phyloP scores from a whole-genome alignment of 2,113 vertebrate species.

The Nanorana parkeri region DNA sequence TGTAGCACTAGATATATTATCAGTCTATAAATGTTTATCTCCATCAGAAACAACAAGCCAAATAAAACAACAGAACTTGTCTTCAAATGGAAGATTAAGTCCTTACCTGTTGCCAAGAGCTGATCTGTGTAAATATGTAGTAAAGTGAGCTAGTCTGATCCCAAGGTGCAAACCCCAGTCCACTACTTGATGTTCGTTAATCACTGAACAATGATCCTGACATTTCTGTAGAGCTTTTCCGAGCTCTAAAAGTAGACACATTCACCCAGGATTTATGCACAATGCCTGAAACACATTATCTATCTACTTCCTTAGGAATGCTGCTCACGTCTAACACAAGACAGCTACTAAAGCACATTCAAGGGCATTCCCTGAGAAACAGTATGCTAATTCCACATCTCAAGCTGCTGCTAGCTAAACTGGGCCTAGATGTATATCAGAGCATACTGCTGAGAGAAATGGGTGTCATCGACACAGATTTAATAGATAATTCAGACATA shows the following conservation, averaged over 20 bases:
- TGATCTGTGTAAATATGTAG: slow-evolving; percentile 61
- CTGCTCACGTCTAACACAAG: slow-evolving; percentile 69
- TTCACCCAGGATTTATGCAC: slow-evolving; percentile 58
- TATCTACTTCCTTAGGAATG: slow-evolving; percentile 60
- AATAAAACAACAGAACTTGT: not conserved
- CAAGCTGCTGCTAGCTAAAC: slow-evolving; percentile 65
- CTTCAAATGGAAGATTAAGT: slow-evolving; percentile 49
- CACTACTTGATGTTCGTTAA: slow-evolving; percentile 56
- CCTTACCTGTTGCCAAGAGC: slow-evolving; percentile 68
- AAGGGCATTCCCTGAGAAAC: slow-evolving; percentile 82
- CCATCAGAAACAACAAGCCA: not conserved
- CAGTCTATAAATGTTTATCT: not conserved
- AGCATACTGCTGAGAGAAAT: slow-evolving; percentile 48
- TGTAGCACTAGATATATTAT: not conserved
- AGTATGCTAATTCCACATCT: slow-evolving; percentile 73
- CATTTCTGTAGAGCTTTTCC: slow-evolving; percentile 61
- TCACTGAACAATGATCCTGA: slow-evolving; percentile 61
- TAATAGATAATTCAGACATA: slow-evolving; percentile 60
- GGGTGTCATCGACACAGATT: slow-evolving; percentile 54
- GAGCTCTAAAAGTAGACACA: slow-evolving; percentile 64
- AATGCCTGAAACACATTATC: slow-evolving; percentile 60
- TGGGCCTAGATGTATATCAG: slow-evolving; percentile 58
- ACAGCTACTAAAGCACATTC: slow-evolving; percentile 69
- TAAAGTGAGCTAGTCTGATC: slow-evolving; percentile 39
- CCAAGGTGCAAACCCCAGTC: slow-evolving; percentile 60